Conservation (phyloP, 1,140 invertebrate genomes). For the Leptopilina clavipes region DNA sequence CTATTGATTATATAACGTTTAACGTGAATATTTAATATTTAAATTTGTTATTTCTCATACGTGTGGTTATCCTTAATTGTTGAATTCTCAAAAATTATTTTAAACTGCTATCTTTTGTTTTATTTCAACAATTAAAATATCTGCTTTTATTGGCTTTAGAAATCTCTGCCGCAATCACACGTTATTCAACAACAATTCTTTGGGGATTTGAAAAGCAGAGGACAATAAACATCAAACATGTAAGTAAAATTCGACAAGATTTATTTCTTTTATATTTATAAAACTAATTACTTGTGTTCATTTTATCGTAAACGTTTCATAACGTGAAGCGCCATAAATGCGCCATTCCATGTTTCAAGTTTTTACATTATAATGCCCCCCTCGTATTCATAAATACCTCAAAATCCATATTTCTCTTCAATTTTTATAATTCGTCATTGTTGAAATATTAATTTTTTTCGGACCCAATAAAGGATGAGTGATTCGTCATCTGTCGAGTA, state of each 20-base stretch:
- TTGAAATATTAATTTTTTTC: not conserved
- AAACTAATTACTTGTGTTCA: too few species aligned
- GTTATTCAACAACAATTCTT: slow-evolving; percentile 40
- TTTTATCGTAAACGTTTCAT: too few species aligned
- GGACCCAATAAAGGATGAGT: not conserved
- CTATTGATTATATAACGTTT: slow-evolving; percentile 9
- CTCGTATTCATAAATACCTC: too few species aligned
- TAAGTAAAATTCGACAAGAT: slow-evolving; percentile 54
- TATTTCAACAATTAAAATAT: not conserved
- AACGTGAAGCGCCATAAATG: too few species aligned
- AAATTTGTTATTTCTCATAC: not conserved
- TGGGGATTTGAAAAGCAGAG: slow-evolving; percentile 55
- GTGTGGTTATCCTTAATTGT: not conserved
- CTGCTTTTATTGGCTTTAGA: slow-evolving; percentile 51
- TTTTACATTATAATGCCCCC: too few species aligned
- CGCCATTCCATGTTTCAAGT: too few species aligned
- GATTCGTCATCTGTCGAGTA: not conserved
- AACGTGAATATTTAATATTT: not conserved
- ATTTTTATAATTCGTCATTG: not conserved
- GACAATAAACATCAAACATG: slow-evolving; percentile 55
- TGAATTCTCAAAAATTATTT: not conserved
- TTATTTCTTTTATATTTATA: not conserved
- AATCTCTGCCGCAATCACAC: slow-evolving; percentile 54
- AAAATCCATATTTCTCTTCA: not conserved
- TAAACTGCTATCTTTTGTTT: not conserved